Conservation (phyloP, 2,888 invertebrate species). For the Cosmopolites sordidus region DNA sequence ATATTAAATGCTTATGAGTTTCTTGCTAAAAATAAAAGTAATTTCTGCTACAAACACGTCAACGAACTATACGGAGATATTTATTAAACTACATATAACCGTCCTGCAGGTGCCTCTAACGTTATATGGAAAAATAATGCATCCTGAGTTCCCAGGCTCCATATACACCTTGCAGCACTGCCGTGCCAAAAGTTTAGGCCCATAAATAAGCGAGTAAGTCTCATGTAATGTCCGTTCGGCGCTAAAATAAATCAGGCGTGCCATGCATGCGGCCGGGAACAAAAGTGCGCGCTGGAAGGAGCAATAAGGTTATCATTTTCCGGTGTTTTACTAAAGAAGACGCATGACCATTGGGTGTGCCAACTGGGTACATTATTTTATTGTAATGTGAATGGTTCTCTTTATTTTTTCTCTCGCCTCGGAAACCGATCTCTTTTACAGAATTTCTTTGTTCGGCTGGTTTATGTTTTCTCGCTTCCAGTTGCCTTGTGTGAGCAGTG, state of each 20-base stretch:
- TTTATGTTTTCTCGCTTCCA: too few species aligned
- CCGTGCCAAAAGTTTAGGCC: constrained; percentile 26
- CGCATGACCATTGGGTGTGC: constrained; percentile 34
- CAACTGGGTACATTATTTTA: constrained; percentile 20
- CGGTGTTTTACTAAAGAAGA: constrained; percentile 45
- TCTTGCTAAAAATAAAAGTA: too few species aligned
- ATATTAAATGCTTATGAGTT: too few species aligned
- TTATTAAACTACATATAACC: constrained; percentile 11
- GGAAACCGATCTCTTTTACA: neutral
- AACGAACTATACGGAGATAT: neutral
- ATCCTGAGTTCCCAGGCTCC: constrained; percentile 32
- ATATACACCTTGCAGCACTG: constrained; percentile 23
- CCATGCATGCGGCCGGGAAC: constrained; percentile 35
- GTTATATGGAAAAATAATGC: constrained; percentile 25
- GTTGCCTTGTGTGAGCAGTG: too few species aligned
- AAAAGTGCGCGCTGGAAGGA: constrained; percentile 37
- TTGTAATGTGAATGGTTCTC: constrained; percentile 5
- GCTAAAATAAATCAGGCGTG: constrained; percentile 42
- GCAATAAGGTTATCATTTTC: constrained; percentile 46
- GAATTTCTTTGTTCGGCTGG: neutral
- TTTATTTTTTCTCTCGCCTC: constrained; percentile 1
- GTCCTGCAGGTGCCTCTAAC: constrained; percentile 30
- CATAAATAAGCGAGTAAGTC: constrained; percentile 29
- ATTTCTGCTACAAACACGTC: too few species aligned
- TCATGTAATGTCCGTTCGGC: constrained; percentile 42